Evolutionary conservation across 2,797 vertebrate species (phyloP), one percentile per base, ranked within the genome.

Genomic region (Austrolebias charrua): DNA sequence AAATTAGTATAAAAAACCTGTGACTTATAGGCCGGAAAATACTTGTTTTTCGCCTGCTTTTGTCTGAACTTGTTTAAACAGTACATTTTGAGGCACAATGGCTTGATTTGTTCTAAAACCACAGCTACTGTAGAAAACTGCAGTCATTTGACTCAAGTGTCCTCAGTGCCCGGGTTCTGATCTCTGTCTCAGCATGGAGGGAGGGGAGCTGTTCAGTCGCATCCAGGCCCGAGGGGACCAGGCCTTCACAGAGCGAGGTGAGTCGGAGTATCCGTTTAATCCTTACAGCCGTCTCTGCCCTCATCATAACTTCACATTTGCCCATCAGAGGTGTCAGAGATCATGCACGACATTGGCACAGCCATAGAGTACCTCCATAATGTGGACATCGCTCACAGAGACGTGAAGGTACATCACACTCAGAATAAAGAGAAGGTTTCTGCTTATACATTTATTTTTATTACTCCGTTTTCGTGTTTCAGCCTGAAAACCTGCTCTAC

Each of bases 401-500:
- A 98, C 0, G 93, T 98, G 63, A 98, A 98, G 95, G 97, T 98
- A 88, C 13, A 38, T 46, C 18, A 16, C 20, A 60, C 48, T 31
- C 42, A 40, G 14, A 49, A 31, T 28, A 12, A 33, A 24, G 0
- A 18, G 40, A 38, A 1, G 0, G 4, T 53, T 57, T 35, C 1
- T 13, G 11, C 8, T 2, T 53, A 24, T 50, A 13, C 2, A 33
- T 11, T 54, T 18, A n/a, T 9, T 2, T 16, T 43, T 31, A 6
- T 12, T 29, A 6, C 8, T 55, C 12, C 2, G 50, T 14, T 16
- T 38, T 33, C 45, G 20, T 35, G 5, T 12, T 18, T 5, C 83
- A 98, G 97, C 97, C 97, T 55, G 97, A 98, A 88, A 98, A 98
- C 88, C 89, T 98, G 78, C 95, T 98, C 7, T 98, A 98, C 82